Evolutionary conservation across 2,797 vertebrate genomes (phyloP), one percentile per base, ranked within the genome.

Genomic region (Adrianichthys oophorus): DNA sequence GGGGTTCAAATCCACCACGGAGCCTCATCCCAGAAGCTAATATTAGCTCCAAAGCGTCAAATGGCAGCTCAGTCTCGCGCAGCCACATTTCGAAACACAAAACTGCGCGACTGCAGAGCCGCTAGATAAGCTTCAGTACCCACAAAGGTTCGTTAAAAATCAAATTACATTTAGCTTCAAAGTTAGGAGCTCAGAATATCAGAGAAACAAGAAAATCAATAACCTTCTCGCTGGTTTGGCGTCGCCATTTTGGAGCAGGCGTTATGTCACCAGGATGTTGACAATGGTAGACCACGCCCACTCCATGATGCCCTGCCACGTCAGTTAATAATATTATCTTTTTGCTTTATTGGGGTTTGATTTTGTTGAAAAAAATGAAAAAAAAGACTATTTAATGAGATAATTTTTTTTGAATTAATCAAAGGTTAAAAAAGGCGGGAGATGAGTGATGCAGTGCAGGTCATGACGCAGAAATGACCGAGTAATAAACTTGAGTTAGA

Each of bases 181-280:
- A 0, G 18, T 32, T 15, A 12, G 1, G 4, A 6, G 4, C 10
- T 0, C 21, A 21, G 2, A 4, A n/a, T 47, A 16, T 56, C n/a
- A 7, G 19, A 48, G 17, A 72, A 73, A 70, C 51, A 73, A 72
- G 47, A 21, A 37, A 37, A 41, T 1, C 56, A 79, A 85, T 61
- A 72, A 92, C 91, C 92, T 86, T 90, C 91, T 54, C 85, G 86
- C 4, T 82, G 87, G 6, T 90, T 85, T 62, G 6, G 79, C 52
- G 84, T 90, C 90, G 92, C 93, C 93, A 94, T 94, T 92, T 93
- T 92, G 88, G 61, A 85, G 65, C 78, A 51, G 19, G 2, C 24
- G 57, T 87, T 82, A 85, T 74, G 80, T 88, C 79, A 88, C 62
- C 73, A 80, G 86, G 80, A 88, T 89, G 90, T 91, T 90, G 90